Base-by-base conservation (phyloP, 2,888 invertebrate genomes). In the Eudemis profundana region DNA sequence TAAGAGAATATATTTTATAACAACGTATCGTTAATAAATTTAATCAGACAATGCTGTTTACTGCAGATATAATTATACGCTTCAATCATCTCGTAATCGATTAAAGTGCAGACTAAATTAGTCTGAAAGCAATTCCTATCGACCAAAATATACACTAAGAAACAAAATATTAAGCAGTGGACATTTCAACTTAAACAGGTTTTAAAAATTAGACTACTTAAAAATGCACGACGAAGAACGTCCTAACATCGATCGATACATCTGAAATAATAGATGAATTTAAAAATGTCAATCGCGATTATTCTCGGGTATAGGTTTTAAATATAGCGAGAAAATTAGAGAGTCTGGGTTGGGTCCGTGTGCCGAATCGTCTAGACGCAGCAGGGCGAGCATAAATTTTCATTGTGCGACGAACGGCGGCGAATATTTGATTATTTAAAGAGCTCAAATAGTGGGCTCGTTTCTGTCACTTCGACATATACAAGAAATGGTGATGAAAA, bases 381-480 rank as follows among this genome's bases (percentile, higher is more conserved):
- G 53, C 64, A 60, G 67, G 54, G 61, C 75, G 77, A 72, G 76
- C 76, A 79, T 82, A 78, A 79, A 82, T 82, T 81, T 83, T 78
- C 77, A 81, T 81, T 81, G 78, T 81, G 74, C 71, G 72, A 74
- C 66, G 71, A 72, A 69, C 69, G 60, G 76, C 76, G 76, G 76
- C 82, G 86, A 87, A 87, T 88, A 89, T 90, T 89, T 87, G 84
- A 89, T 89, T 88, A 89, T 84, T 84, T 82, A 82, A 87, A 86
- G 80, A 81, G 72, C 69, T 67, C 67, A 60, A 74, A 76, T 79
- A 81, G 78, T 77, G 71, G 76, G 75, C 75, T 70, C 59, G 70
- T 75, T 77, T 70, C 69, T 63, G 68, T 73, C 70, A 64, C 70
- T 70, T 73, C 61, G 17, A 15, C 53, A 40, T 59, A 44, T 54